phyloP scores from a whole-genome alignment of 2,888 invertebrate genomes.

The Nomada fucata region DNA sequence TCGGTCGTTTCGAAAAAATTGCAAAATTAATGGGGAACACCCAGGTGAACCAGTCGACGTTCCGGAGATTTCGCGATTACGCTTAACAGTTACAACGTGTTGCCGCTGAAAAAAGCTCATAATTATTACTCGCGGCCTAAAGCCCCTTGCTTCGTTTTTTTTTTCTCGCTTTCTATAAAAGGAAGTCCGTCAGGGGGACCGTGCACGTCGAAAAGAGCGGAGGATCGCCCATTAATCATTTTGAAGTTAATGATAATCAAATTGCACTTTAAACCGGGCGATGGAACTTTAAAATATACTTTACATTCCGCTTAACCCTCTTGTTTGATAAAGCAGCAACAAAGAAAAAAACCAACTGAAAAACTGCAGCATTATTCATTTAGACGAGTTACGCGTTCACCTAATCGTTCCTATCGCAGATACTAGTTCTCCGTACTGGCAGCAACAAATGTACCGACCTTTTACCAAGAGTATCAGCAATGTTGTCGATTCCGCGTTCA shows the following conservation, averaged over 20 bases:
- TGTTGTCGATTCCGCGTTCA: too few species aligned
- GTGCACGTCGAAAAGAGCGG: background rate
- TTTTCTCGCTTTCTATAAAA: background rate
- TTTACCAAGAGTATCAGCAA: too few species aligned
- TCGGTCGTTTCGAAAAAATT: conserved; percentile 37
- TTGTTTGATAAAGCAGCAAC: too few species aligned
- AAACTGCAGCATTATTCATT: too few species aligned
- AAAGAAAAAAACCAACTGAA: too few species aligned
- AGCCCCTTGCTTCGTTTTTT: background rate
- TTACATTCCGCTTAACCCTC: background rate
- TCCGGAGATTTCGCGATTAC: conserved; percentile 46
- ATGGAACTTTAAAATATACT: background rate
- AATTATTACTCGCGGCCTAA: conserved; percentile 20
- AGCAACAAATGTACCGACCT: too few species aligned
- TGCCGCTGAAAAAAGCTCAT: conserved; percentile 23
- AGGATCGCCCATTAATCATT: conserved; percentile 13
- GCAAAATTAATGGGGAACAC: conserved; percentile 52
- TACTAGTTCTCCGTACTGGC: too few species aligned
- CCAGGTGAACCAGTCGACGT: conserved; percentile 33
- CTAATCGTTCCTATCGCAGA: too few species aligned
- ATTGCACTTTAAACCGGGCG: background rate
- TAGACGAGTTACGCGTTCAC: too few species aligned
- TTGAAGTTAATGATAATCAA: background rate
- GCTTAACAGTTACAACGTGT: conserved; percentile 44
- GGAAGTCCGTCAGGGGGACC: background rate